Conservation (phyloP, 2,113 vertebrate species). For the Bos javanicus region DNA sequence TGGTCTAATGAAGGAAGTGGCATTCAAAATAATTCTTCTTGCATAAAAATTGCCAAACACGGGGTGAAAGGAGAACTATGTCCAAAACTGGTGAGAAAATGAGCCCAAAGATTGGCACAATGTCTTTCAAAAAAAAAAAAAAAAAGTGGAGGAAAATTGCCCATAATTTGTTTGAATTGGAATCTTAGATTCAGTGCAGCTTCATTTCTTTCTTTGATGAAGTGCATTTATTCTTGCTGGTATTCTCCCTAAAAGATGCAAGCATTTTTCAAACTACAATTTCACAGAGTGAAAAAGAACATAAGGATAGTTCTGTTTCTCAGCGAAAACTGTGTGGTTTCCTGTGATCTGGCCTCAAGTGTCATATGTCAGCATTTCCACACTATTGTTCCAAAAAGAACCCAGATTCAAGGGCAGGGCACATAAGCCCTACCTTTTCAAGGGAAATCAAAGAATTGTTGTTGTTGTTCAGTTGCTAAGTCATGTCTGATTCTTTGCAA, state of each 20-base stretch:
- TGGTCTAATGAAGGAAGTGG: neutral
- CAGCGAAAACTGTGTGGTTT: neutral
- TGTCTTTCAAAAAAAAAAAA: neutral
- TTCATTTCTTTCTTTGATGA: conserved; percentile 32
- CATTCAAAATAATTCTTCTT: conserved; percentile 20
- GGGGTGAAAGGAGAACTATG: neutral
- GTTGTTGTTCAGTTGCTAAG: neutral
- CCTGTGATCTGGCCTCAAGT: neutral
- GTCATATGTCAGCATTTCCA: neutral
- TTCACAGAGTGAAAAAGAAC: conserved; percentile 3
- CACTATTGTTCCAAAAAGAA: neutral
- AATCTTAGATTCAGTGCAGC: conserved; percentile 15
- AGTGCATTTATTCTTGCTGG: conserved; percentile 40
- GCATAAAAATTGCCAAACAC: conserved; percentile 38
- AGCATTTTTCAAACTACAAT: conserved; percentile 16
- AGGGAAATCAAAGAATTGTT: neutral
- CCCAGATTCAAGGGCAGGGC: neutral
- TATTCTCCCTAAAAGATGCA: conserved; percentile 28
- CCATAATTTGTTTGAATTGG: conserved; percentile 48
- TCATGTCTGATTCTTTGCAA: neutral
- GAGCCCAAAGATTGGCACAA: neutral
- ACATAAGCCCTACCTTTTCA: neutral
- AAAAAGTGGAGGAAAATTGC: neutral
- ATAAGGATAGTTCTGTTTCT: neutral
- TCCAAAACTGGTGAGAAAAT: conserved; percentile 36